These are phyloP conservation scores for Drosophila truncata DNA, from an alignment of 1,140 invertebrate species.

Conservation along the genomic window DNA sequence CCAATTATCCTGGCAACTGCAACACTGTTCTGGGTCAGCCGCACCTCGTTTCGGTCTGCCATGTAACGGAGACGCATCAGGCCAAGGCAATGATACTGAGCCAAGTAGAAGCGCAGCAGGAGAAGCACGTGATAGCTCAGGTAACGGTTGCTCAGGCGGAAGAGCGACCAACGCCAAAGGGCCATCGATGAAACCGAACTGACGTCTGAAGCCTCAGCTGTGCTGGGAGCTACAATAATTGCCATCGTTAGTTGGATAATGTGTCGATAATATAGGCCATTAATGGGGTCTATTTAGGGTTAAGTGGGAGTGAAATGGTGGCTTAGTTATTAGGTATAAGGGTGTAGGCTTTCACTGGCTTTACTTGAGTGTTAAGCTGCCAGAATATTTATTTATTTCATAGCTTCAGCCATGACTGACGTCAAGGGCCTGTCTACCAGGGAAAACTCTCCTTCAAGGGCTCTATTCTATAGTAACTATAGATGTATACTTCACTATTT, in stretches of 20 bases:
- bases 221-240: background rate
- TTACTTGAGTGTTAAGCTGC: background rate
- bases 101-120: slow-evolving; percentile 59
- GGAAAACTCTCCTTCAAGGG: background rate
- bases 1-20: slow-evolving; percentile 51
- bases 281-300: background rate
- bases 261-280: slow-evolving; percentile 5
- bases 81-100: slow-evolving; percentile 46
- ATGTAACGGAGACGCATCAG: slow-evolving; percentile 51
- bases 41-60: slow-evolving; percentile 25
- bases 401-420: background rate
- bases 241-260: slow-evolving; percentile 20
- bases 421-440: background rate
- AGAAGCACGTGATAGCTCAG: slow-evolving; percentile 52
- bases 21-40: slow-evolving; percentile 43
- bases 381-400: background rate
- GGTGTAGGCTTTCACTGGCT: background rate
- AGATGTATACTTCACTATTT: slow-evolving; percentile 16
- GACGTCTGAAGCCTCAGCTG: no score
- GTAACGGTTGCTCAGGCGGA: slow-evolving; percentile 43
- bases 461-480: background rate
- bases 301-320: no score
- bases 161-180: slow-evolving; percentile 40
- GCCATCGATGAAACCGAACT: slow-evolving; percentile 30
- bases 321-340: background rate